A percentile compares a stretch with the other conserved stretches of the same genome.
phyloP scores from a whole-genome alignment of 2,888 invertebrate genomes.

The Helicoverpa assulta region DNA sequence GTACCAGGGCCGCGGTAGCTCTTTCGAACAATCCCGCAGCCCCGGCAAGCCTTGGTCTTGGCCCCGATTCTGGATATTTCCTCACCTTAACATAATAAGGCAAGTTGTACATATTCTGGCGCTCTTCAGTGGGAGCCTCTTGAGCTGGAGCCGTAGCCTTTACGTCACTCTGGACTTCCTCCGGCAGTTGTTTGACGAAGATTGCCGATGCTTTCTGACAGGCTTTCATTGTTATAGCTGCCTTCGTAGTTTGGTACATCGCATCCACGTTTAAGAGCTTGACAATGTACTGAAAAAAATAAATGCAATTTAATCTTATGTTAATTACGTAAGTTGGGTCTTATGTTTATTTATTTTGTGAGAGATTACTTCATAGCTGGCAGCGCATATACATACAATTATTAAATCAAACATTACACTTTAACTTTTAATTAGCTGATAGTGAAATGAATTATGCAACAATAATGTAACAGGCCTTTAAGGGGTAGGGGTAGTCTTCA shows the following conservation, averaged over 20 bases:
- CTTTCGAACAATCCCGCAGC: too few relatives aligned
- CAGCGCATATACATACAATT: too few relatives aligned
- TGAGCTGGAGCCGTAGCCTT: not conserved
- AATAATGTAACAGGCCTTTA: too few relatives aligned
- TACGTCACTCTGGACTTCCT: constrained; percentile 2
- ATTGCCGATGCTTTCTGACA: constrained; percentile 10
- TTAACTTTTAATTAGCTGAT: too few relatives aligned
- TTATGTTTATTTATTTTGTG: too few relatives aligned
- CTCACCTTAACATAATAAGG: constrained; percentile 73
- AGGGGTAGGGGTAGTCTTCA: too few relatives aligned
- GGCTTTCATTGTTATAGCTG: constrained; percentile 31
- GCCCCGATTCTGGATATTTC: not conserved
- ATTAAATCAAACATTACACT: too few relatives aligned
- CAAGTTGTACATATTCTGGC: constrained; percentile 33
- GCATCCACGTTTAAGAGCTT: constrained; percentile 57
- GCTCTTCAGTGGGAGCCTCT: constrained; percentile 2
- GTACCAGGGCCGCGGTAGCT: too few relatives aligned
- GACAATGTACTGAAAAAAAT: constrained; percentile 58
- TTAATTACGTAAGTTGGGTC: too few relatives aligned
- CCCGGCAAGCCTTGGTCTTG: too few relatives aligned
- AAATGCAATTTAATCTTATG: not conserved
- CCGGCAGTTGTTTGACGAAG: not conserved
- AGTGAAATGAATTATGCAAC: too few relatives aligned
- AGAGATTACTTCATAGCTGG: too few relatives aligned
- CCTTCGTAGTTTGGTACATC: constrained; percentile 43